Evolutionary conservation across 2,797 vertebrate species (phyloP).

Genomic region (Adelosebastes latens): DNA sequence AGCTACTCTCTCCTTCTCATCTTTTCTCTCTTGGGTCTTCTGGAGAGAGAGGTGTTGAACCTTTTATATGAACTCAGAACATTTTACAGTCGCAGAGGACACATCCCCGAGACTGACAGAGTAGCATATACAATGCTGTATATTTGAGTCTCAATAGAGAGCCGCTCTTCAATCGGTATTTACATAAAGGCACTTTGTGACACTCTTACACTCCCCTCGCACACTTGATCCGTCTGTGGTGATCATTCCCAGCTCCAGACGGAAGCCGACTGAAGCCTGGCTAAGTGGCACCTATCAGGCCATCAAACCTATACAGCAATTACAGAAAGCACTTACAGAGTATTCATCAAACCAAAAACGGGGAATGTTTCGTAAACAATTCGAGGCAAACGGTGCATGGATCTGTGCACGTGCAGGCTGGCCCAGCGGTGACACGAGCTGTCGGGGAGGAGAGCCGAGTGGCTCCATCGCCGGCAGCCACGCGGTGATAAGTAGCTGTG

Average conservation of each 20-base stretch:
- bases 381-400: conserved; percentile 5
- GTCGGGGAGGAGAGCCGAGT: neutral
- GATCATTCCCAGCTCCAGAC: conserved; percentile 63
- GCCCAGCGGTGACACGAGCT: conserved; percentile 8
- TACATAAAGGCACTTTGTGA: conserved; percentile 77
- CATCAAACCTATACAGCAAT: conserved; percentile 67
- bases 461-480: conserved; percentile 34
- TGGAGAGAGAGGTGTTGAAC: conserved; percentile 41
- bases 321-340: conserved; percentile 32
- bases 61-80: conserved; percentile 51
- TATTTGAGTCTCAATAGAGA: conserved; percentile 53
- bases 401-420: neutral
- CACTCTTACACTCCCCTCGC: conserved; percentile 47
- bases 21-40: conserved; percentile 43
- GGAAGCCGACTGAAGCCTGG: conserved; percentile 37
- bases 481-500: conserved; percentile 47
- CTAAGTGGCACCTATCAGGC: conserved; percentile 68
- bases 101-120: conserved; percentile 28
- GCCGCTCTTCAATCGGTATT: conserved; percentile 60
- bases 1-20: conserved; percentile 35
- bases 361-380: conserved; percentile 31
- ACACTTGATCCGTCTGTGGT: conserved; percentile 67
- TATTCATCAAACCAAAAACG: conserved; percentile 40
- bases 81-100: conserved; percentile 49
- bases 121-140: conserved; percentile 28